phyloP scores from a whole-genome alignment of 2,113 vertebrate genomes.

The Taxidea taxus region DNA sequence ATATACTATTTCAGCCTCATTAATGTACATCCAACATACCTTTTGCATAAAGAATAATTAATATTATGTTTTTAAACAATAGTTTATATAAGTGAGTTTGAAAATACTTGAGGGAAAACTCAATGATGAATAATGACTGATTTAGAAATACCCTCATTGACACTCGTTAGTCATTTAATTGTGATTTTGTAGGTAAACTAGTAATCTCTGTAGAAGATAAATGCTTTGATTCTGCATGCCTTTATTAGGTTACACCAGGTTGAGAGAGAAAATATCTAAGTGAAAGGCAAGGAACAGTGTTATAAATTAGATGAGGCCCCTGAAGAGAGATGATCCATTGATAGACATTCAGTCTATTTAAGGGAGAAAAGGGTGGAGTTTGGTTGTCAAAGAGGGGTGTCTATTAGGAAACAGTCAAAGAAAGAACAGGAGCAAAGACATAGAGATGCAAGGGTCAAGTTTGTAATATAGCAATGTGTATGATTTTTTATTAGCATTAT shows the following conservation, averaged over 20 bases:
- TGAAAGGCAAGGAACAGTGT: not conserved
- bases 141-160: not conserved
- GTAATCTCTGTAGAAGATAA: not conserved
- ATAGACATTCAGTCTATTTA: not conserved
- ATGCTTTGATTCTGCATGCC: not conserved
- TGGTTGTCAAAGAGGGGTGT: not conserved
- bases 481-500: not conserved
- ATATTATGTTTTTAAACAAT: not conserved
- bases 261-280: not conserved
- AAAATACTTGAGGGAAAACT: slow-evolving; percentile 20
- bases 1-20: not conserved
- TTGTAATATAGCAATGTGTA: not conserved
- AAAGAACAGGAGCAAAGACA: not conserved
- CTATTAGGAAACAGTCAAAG: not conserved
- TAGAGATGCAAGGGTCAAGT: not conserved
- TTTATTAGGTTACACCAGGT: not conserved
- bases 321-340: not conserved
- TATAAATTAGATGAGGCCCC: not conserved
- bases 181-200: not conserved
- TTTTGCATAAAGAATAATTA: not conserved
- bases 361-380: not conserved
- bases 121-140: not conserved
- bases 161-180: not conserved
- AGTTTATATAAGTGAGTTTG: not conserved
- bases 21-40: not conserved